phyloP scores from a whole-genome alignment of 2,797 vertebrate species.

The Cetoscarus ocellatus region DNA sequence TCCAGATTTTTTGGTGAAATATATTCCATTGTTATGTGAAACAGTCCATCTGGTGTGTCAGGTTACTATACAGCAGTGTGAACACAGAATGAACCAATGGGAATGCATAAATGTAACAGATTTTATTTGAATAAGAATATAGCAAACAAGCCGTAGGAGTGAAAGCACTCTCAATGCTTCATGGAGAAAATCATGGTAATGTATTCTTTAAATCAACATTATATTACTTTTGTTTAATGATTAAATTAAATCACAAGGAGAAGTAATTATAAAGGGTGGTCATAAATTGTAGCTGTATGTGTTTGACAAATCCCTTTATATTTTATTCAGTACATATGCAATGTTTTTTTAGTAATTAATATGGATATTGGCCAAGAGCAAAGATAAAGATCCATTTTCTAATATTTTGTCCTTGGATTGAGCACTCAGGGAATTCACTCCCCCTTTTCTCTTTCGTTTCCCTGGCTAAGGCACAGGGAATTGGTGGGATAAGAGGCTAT shows the following conservation, averaged over 20 bases:
- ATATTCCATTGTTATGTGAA: too few species aligned
- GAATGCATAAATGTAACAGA: too few species aligned
- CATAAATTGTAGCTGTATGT: constrained; percentile 54
- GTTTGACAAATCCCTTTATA: constrained; percentile 74
- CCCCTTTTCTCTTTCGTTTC: constrained; percentile 79
- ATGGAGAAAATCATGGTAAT: not conserved
- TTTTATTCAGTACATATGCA: constrained; percentile 77
- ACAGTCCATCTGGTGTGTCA: too few species aligned
- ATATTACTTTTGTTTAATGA: constrained; percentile 35
- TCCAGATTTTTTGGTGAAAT: too few species aligned
- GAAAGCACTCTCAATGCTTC: not conserved
- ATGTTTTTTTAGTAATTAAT: constrained; percentile 81
- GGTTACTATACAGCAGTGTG: too few species aligned
- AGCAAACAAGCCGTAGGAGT: not conserved
- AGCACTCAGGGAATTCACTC: constrained; percentile 81
- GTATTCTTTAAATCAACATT: not conserved
- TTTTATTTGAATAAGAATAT: too few species aligned
- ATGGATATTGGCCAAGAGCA: constrained; percentile 88
- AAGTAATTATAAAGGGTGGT: constrained; percentile 25
- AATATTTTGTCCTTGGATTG: constrained; percentile 89
- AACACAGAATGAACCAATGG: too few species aligned
- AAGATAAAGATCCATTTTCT: constrained; percentile 87
- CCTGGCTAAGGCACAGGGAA: constrained; percentile 81
- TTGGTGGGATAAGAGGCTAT: constrained; percentile 88
- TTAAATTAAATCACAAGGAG: constrained; percentile 45